Conservation (phyloP, 2,797 vertebrate species). For the Limosa lapponica region DNA sequence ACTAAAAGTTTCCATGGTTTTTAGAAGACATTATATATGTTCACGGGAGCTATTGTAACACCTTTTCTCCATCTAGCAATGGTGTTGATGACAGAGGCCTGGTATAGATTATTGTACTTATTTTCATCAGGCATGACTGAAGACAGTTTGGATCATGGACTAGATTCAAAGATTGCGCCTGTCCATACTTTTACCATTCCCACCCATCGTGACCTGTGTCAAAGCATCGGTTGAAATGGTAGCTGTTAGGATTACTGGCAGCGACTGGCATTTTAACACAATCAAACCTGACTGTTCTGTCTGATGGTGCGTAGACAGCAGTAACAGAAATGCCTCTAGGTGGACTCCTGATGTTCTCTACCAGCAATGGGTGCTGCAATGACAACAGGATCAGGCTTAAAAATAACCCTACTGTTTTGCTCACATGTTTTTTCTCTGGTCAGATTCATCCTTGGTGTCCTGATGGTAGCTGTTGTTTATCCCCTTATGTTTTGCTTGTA, state of each 20-base stretch:
- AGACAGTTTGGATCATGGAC: neutral
- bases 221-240: neutral
- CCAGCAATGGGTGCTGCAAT: neutral
- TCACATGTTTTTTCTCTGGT: accelerated
- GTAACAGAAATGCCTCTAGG: neutral
- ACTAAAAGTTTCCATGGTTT: neutral
- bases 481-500: neutral
- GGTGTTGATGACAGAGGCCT: neutral
- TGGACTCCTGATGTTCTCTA: neutral
- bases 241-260: neutral
- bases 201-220: neutral
- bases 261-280: neutral
- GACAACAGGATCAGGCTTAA: neutral
- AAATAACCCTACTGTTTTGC: neutral
- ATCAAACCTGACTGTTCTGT: neutral
- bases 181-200: neutral
- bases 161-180: neutral
- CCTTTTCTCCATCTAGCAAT: neutral
- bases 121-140: neutral
- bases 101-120: neutral
- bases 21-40: neutral
- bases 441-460: neutral
- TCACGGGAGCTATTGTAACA: neutral
- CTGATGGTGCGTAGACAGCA: neutral
- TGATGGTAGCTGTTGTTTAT: neutral